phyloP scores from a whole-genome alignment of 2,888 invertebrate species.

The Ptycholaimellus sp. region DNA sequence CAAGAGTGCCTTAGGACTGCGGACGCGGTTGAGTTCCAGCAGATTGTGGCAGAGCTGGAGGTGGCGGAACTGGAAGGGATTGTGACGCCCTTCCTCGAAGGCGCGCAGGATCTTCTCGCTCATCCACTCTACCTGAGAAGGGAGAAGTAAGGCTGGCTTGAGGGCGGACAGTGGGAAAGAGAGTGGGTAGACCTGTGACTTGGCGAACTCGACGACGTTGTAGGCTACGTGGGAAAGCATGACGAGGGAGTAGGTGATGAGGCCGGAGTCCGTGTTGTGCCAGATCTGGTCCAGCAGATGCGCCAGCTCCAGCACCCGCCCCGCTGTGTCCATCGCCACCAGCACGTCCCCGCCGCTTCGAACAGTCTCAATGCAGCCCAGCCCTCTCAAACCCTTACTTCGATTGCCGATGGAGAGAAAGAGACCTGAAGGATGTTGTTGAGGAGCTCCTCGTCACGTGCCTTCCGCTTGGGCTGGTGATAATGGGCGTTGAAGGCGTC shows the following conservation, averaged over 20 bases:
- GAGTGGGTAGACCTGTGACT: constrained; percentile 63
- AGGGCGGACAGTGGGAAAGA: no score
- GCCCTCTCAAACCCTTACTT: constrained; percentile 8
- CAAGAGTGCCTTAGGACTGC: constrained; percentile 49
- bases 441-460: constrained; percentile 84
- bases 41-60: constrained; percentile 76
- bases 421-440: constrained; percentile 34
- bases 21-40: constrained; percentile 53
- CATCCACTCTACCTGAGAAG: constrained; percentile 75
- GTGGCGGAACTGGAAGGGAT: constrained; percentile 72
- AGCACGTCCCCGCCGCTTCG: constrained; percentile 81
- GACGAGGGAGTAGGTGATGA: constrained; percentile 74
- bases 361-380: constrained; percentile 58
- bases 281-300: constrained; percentile 48
- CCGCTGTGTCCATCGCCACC: constrained; percentile 77
- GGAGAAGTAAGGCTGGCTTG: no score
- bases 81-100: constrained; percentile 34
- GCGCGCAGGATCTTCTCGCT: constrained; percentile 75
- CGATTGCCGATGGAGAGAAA: not conserved
- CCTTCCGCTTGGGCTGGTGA: constrained; percentile 48
- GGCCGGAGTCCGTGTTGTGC: constrained; percentile 56
- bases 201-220: constrained; percentile 93
- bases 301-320: constrained; percentile 74
- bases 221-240: constrained; percentile 85
- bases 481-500: constrained; percentile 87